Evolutionary conservation across 2,113 vertebrate species (phyloP).

Genomic region (Xiphorhynchus elegans): DNA sequence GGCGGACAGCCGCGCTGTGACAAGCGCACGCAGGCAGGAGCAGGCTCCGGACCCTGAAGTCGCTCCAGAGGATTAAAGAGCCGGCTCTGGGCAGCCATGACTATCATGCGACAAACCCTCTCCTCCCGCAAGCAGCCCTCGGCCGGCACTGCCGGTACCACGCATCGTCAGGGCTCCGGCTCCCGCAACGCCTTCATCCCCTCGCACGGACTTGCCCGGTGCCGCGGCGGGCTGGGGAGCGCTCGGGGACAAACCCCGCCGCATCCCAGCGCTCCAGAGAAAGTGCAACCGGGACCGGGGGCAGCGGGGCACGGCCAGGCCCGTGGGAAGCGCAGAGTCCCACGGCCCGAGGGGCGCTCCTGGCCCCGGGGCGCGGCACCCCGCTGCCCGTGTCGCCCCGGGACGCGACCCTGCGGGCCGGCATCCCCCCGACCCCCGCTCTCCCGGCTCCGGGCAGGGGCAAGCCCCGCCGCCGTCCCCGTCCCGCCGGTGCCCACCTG

Average conservation of each 20-base stretch:
- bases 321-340: background rate
- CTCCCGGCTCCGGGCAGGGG: background rate
- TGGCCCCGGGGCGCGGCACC: too few species aligned
- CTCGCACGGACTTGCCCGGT: background rate
- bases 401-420: background rate
- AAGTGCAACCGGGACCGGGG: background rate
- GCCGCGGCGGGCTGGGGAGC: background rate
- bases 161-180: background rate
- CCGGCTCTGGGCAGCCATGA: constrained; percentile 46
- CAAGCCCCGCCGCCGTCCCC: background rate
- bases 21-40: background rate
- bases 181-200: background rate
- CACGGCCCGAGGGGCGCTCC: background rate
- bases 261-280: background rate
- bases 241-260: background rate
- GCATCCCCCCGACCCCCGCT: background rate
- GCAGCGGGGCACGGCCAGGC: background rate
- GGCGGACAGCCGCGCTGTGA: background rate
- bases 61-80: background rate
- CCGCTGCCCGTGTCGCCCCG: too few species aligned
- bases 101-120: constrained; percentile 13
- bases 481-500: background rate
- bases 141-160: background rate
- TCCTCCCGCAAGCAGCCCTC: background rate
- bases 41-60: background rate